phyloP scores from a whole-genome alignment of 2,888 invertebrate genomes.

The Latrodectus elegans region DNA sequence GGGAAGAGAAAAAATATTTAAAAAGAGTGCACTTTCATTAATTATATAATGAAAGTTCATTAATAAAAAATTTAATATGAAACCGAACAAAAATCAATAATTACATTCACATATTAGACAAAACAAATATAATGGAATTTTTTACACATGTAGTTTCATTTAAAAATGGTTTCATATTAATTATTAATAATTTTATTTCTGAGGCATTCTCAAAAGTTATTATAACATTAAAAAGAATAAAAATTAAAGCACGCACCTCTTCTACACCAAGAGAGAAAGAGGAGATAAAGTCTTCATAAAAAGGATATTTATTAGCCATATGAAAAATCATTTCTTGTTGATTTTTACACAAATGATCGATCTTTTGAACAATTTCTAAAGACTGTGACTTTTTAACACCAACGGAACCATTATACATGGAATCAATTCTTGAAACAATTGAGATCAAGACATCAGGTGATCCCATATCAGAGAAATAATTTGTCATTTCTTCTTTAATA shows the following conservation, averaged over 20 bases:
- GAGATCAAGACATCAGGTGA: conserved; percentile 55
- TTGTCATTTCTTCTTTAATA: conserved; percentile 75
- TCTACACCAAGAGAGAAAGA: conserved; percentile 83
- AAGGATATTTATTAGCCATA: conserved; percentile 75
- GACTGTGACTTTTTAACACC: neutral
- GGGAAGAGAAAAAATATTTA: no score
- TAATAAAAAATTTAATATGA: no score
- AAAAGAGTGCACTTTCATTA: no score
- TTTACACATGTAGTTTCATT: no score
- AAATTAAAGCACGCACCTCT: conserved; percentile 77
- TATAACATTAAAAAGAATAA: neutral
- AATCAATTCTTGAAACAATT: conserved; percentile 31
- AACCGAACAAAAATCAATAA: no score
- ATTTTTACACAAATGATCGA: conserved; percentile 43
- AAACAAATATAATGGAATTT: no score
- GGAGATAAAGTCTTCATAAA: conserved; percentile 86
- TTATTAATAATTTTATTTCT: neutral
- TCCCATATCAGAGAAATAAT: conserved; percentile 69
- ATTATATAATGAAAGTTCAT: no score
- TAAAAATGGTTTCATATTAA: no score
- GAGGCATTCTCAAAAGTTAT: neutral
- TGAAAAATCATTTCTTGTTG: conserved; percentile 74
- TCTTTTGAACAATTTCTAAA: conserved; percentile 20
- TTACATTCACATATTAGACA: no score
- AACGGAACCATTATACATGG: neutral